phyloP scores from a whole-genome alignment of 2,888 invertebrate genomes.

The Conus canariensis region DNA sequence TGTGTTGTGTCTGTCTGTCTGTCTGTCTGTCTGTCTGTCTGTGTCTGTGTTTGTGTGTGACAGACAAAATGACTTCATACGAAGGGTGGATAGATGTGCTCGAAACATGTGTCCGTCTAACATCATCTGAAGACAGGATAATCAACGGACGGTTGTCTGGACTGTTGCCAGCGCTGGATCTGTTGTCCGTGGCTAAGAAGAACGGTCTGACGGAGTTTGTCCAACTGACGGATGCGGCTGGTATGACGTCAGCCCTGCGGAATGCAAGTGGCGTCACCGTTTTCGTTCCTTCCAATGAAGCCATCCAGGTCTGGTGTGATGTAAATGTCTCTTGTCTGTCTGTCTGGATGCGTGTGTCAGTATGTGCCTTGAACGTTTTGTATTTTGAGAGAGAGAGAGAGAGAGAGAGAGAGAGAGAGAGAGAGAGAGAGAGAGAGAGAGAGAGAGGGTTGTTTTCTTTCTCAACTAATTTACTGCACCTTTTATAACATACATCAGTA shows the following conservation, averaged over 20 bases:
- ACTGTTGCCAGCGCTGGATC: constrained; percentile 74
- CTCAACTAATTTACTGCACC: too few relatives aligned
- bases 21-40: neutral
- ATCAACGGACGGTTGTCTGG: neutral
- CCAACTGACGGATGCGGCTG: constrained; percentile 78
- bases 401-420: too few relatives aligned
- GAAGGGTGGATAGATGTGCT: neutral
- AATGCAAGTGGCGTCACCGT: constrained; percentile 79
- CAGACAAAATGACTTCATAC: neutral
- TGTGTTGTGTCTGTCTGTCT: neutral
- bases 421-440: too few relatives aligned
- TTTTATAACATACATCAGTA: too few relatives aligned
- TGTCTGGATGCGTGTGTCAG: neutral
- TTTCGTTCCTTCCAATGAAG: constrained; percentile 81
- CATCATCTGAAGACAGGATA: too few relatives aligned
- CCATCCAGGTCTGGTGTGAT: constrained; percentile 71
- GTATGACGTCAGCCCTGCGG: constrained; percentile 77
- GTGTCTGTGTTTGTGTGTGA: neutral
- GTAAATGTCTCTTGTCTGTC: neutral
- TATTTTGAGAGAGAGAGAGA: too few relatives aligned
- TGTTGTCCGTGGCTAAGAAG: constrained; percentile 81
- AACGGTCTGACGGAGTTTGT: constrained; percentile 84
- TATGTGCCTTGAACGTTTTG: neutral
- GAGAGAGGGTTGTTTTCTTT: too few relatives aligned
- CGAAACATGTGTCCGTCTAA: too few relatives aligned